Evolutionary conservation across 92 coral and sea anemone species (phyloP).

Genomic region (Actinostola sp.): DNA sequence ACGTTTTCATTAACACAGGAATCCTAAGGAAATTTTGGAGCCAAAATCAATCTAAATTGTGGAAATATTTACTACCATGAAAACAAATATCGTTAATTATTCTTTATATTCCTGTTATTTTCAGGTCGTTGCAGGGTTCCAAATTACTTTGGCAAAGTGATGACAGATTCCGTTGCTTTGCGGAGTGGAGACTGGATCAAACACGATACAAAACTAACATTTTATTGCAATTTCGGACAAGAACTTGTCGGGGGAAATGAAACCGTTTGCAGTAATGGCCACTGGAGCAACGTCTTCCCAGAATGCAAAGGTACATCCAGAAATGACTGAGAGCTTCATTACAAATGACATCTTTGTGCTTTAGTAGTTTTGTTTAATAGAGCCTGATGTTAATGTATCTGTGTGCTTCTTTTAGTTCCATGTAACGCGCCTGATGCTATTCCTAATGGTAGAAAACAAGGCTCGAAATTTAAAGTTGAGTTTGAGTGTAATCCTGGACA

Average conservation of each 20-base stretch:
- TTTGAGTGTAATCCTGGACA: slow-evolving; percentile 19
- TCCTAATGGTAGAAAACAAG: not conserved
- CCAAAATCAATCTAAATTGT: not conserved
- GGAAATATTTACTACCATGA: no score
- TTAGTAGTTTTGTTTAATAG: no score
- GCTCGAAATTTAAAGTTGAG: slow-evolving; percentile 11
- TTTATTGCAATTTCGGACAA: slow-evolving; percentile 1
- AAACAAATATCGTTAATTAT: no score
- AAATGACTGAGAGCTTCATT: no score
- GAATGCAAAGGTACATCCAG: slow-evolving; percentile 25
- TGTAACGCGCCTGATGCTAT: not conserved
- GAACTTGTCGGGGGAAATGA: slow-evolving; percentile 2
- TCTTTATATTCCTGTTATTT: not conserved
- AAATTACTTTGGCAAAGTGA: slow-evolving; percentile 1
- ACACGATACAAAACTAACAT: not conserved
- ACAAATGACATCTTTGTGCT: no score
- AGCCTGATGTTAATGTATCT: no score
- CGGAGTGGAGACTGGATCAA: not conserved
- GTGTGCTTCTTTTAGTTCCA: slow-evolving; percentile 4
- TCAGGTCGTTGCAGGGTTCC: slow-evolving; percentile 24
- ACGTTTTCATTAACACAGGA: no score
- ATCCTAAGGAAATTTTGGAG: not conserved
- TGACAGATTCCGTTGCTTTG: not conserved
- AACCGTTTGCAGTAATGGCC: slow-evolving; percentile 15
- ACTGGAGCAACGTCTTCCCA: slow-evolving; percentile 22